Base-by-base conservation (phyloP, 1,140 invertebrate genomes). In the Drosophila bocqueti region DNA sequence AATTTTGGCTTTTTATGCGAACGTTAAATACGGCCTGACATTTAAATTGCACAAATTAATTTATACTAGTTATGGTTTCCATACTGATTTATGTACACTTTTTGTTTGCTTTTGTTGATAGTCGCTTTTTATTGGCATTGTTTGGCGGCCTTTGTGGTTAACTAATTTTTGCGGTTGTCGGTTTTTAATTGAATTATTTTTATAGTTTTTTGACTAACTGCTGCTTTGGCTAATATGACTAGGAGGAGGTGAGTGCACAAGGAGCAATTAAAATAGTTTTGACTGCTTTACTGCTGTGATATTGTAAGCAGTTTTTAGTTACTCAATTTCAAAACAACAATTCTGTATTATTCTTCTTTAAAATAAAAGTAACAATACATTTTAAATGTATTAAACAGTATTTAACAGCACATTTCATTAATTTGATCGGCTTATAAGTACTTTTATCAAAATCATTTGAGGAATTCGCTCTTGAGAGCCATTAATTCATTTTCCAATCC, bases 21-120 rank as follows among this genome's bases (percentile, higher is more conserved):
- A 67, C 55, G 13, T 58, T 69, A 73, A 76, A 72, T 66, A 67
- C 49, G 73, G 55, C 59, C 63, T 79, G 80, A 74, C 81, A 64
- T 65, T 89, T 68, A 79, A 90, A 90, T 85, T 81, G 82, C 78
- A 85, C 84, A 73, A 90, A 90, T 90, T 90, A 90, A 90, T 84
- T 90, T 68, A 61, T 63, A 79, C 78, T 81, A 84, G 74, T 75
- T 81, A 60, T 81, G 49, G 57, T 49, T 77, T 76, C 57, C 40
- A 43, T 58, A 15, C 52, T 66, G 78, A 82, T 78, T 65, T 50
- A 60, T 74, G 47, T 21, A 13, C 21, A 43, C 62, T 43, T 74
- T 58, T 49, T 71, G 60, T 71, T 79, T 60, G 81, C 49, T 64
- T 78, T 46, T 15, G 9, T 26, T 47, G 16, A 29, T 7, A 24